Evolutionary conservation across 2,888 invertebrate species (phyloP).

Genomic region (Epistrophe eligans): DNA sequence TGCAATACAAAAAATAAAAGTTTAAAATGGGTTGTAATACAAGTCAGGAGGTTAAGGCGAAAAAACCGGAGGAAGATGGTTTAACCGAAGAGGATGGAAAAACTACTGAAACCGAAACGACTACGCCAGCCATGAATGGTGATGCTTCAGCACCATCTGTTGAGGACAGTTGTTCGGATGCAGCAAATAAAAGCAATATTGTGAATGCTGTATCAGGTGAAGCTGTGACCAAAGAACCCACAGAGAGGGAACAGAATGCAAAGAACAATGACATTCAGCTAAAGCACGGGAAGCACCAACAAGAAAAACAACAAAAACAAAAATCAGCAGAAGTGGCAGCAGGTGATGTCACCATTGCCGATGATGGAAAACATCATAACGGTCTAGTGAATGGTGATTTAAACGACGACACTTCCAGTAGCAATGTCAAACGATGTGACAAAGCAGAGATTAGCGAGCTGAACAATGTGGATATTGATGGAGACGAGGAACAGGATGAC

Average conservation of each 20-base stretch:
- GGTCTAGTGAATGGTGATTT: constrained; percentile 64
- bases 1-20: constrained; percentile 38
- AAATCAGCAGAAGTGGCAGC: constrained; percentile 48
- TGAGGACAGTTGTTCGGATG: constrained; percentile 52
- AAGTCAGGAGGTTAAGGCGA: constrained; percentile 85
- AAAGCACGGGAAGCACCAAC: not conserved
- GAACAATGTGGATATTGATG: constrained; percentile 62
- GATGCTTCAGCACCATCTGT: constrained; percentile 65
- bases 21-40: constrained; percentile 86
- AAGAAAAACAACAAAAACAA: constrained; percentile 20
- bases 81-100: constrained; percentile 78
- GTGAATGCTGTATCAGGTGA: constrained; percentile 39
- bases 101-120: constrained; percentile 51
- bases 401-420: constrained; percentile 58
- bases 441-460: constrained; percentile 60
- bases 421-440: constrained; percentile 55
- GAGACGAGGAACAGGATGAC: constrained; percentile 29
- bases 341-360: constrained; percentile 54
- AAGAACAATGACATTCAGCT: constrained; percentile 53
- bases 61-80: constrained; percentile 79
- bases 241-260: constrained; percentile 51
- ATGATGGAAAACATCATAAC: constrained; percentile 56
- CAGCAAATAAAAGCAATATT: constrained; percentile 32
- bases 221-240: constrained; percentile 35
- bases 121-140: constrained; percentile 73